phyloP scores from a whole-genome alignment of 2,888 invertebrate genomes.

The Bellardia bayeri region DNA sequence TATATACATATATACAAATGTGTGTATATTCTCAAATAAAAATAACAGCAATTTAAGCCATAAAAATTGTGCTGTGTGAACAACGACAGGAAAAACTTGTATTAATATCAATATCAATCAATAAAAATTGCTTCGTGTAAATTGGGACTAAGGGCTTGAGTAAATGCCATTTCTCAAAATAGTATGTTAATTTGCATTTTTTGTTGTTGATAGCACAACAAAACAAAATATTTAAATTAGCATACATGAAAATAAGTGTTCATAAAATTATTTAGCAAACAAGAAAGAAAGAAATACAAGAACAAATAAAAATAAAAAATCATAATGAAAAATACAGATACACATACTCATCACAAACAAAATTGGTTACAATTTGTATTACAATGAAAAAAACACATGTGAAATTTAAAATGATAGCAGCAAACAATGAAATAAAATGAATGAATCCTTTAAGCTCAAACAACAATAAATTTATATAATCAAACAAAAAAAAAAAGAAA shows the following conservation, averaged over 20 bases:
- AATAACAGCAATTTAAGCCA: too few relatives aligned
- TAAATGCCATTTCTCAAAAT: too few relatives aligned
- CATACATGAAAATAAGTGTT: not conserved
- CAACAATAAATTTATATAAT: slow-evolving; percentile 53
- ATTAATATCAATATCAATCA: too few relatives aligned
- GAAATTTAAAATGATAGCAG: slow-evolving; percentile 4
- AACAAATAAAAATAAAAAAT: slow-evolving; percentile 9
- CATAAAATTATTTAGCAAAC: not conserved
- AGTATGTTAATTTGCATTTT: not conserved
- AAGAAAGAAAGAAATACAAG: not conserved
- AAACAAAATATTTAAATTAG: slow-evolving; percentile 2
- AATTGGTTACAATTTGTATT: not conserved
- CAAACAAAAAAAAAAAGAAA: slow-evolving; percentile 7
- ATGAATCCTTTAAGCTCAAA: slow-evolving; percentile 44
- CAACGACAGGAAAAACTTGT: too few relatives aligned
- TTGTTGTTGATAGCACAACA: not conserved
- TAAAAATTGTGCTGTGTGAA: too few relatives aligned
- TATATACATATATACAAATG: too few relatives aligned
- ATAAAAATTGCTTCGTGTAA: too few relatives aligned
- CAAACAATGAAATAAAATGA: not conserved
- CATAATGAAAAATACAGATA: slow-evolving; percentile 1
- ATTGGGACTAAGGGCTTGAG: too few relatives aligned
- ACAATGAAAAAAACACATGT: not conserved
- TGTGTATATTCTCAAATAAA: too few relatives aligned
- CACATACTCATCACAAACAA: not conserved